These are phyloP conservation scores for Luidia sarsii DNA, from an alignment of 53 echinoderm and acorn worm genomes.

Conservation along the genomic window DNA sequence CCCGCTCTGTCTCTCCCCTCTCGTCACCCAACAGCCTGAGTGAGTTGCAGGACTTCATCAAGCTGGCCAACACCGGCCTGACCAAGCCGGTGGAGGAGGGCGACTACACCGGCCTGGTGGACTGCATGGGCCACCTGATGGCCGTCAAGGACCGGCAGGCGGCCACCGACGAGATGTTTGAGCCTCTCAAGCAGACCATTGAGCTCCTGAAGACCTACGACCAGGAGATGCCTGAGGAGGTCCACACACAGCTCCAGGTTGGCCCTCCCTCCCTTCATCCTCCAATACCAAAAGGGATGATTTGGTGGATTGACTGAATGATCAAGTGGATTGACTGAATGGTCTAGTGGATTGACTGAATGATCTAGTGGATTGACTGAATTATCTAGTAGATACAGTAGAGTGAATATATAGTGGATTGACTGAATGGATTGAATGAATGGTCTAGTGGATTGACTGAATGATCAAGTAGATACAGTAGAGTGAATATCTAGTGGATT, in stretches of 20 bases:
- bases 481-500: too few relatives aligned
- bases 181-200: slow-evolving; percentile 97
- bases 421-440: too few relatives aligned
- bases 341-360: too few relatives aligned
- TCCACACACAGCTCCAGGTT: slow-evolving; percentile 95
- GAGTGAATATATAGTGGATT: too few relatives aligned
- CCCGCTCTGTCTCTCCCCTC: too few relatives aligned
- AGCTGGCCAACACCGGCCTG: slow-evolving; percentile 79
- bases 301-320: too few relatives aligned
- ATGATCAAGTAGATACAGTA: too few relatives aligned
- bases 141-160: slow-evolving; percentile 91
- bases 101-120: slow-evolving; percentile 94
- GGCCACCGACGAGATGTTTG: slow-evolving; percentile 96
- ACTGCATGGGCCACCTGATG: slow-evolving; percentile 95
- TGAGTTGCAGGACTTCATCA: slow-evolving; percentile 98
- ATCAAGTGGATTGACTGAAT: too few relatives aligned
- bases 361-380: too few relatives aligned
- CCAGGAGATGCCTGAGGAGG: slow-evolving; percentile 99
- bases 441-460: too few relatives aligned
- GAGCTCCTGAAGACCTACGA: slow-evolving; percentile 97
- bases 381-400: too few relatives aligned
- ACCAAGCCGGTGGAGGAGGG: slow-evolving; percentile 89
- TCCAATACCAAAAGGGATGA: too few relatives aligned
- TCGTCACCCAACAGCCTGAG: slow-evolving; percentile 66
- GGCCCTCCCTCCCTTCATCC: background rate